These are phyloP conservation scores for Pegoplata infirma DNA, from an alignment of 2,888 invertebrate species.

Conservation along the genomic window DNA sequence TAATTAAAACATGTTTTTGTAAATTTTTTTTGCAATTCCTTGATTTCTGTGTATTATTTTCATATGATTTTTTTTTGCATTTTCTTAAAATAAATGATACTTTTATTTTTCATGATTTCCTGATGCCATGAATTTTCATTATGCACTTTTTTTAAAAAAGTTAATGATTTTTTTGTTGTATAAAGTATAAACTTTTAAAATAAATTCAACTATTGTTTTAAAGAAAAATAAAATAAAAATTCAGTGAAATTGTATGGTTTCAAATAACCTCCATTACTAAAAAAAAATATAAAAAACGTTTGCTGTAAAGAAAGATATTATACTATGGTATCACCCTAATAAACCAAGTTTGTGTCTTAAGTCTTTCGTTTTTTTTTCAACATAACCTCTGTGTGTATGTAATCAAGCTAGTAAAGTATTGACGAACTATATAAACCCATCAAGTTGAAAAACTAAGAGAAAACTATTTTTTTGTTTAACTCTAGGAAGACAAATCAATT, in stretches of 20 bases:
- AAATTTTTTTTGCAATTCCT: not conserved
- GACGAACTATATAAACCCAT: slow-evolving; percentile 30
- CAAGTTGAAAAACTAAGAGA: slow-evolving; percentile 1
- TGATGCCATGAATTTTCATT: slow-evolving; percentile 59
- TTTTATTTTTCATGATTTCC: slow-evolving; percentile 65
- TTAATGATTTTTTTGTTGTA: slow-evolving; percentile 11
- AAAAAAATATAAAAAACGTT: no score
- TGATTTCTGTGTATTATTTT: slow-evolving; percentile 26
- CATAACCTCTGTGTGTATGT: slow-evolving; percentile 34
- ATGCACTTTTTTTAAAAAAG: slow-evolving; percentile 19
- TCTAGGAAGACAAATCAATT: slow-evolving; percentile 59
- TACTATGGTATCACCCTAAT: slow-evolving; percentile 31
- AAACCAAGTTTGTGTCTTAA: slow-evolving; percentile 42
- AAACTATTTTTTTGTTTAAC: slow-evolving; percentile 7
- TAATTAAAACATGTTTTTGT: slow-evolving; percentile 45
- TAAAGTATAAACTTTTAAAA: slow-evolving; percentile 4
- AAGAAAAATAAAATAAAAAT: slow-evolving; percentile 10
- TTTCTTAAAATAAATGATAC: slow-evolving; percentile 46
- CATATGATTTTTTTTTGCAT: slow-evolving; percentile 6
- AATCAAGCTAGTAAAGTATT: slow-evolving; percentile 15
- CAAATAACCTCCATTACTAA: not conserved
- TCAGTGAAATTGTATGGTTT: slow-evolving; percentile 15
- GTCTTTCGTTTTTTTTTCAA: slow-evolving; percentile 31
- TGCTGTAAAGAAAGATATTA: not conserved
- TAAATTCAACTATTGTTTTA: slow-evolving; percentile 18